Evolutionary conservation across 2,888 invertebrate genomes (phyloP).

Genomic region (Morinoia aosen): DNA sequence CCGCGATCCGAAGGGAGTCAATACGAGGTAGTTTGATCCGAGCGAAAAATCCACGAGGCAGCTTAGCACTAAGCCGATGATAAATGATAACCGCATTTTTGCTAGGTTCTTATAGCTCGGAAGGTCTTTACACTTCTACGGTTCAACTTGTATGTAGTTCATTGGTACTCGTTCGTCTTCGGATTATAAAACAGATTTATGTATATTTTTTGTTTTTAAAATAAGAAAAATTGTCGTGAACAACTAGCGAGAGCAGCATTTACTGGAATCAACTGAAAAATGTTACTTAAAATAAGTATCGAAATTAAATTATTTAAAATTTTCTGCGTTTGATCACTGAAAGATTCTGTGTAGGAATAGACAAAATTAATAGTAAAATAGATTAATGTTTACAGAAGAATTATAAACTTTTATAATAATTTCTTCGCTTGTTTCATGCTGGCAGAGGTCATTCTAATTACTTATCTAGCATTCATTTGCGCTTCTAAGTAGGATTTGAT

Average conservation of each 20-base stretch:
- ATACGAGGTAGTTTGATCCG: constrained; percentile 54
- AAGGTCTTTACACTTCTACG: neutral
- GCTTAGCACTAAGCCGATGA: neutral
- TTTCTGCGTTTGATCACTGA: neutral
- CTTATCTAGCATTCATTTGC: neutral
- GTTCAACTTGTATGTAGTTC: neutral
- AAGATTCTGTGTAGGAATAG: neutral
- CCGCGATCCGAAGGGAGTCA: constrained; percentile 62
- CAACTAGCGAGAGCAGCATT: neutral
- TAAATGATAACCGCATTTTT: neutral
- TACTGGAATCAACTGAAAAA: neutral
- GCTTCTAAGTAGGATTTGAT: neutral
- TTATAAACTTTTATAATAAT: neutral
- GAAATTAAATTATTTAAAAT: neutral
- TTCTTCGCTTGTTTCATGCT: neutral
- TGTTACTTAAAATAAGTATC: neutral
- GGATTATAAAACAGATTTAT: neutral
- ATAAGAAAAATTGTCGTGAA: neutral
- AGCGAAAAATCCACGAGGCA: neutral
- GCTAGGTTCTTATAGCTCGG: neutral
- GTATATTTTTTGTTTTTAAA: neutral
- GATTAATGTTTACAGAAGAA: neutral
- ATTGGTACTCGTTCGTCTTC: neutral
- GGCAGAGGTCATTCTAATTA: neutral
- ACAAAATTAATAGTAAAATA: neutral